These are phyloP conservation scores for Saccostrea cuccullata DNA, from an alignment of 1,140 invertebrate genomes.

Conservation along the genomic window DNA sequence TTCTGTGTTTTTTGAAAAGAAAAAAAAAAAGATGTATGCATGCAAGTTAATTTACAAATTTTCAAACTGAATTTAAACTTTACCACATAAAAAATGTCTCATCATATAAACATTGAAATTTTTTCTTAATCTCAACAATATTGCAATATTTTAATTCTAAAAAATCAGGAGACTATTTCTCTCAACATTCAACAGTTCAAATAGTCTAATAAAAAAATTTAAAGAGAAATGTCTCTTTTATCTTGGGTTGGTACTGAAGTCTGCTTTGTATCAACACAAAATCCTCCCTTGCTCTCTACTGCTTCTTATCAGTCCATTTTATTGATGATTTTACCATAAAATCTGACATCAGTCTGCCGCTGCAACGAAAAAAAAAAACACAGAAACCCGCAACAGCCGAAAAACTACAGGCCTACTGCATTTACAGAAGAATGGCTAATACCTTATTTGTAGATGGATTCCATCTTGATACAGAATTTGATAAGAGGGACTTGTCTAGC, in stretches of 20 bases:
- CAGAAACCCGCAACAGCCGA: neutral
- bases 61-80: no score
- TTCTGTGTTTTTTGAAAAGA: no score
- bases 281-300: neutral
- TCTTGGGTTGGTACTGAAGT: neutral
- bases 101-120: no score
- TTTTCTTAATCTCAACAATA: no score
- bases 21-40: no score
- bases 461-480: constrained; percentile 26
- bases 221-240: neutral
- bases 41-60: no score
- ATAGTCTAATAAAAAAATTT: neutral
- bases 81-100: no score
- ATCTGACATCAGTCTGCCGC: neutral
- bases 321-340: constrained; percentile 3
- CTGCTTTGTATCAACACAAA: neutral
- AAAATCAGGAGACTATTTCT: neutral
- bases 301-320: constrained; percentile 10
- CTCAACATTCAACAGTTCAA: neutral
- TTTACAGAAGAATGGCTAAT: constrained; percentile 15
- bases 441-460: constrained; percentile 33
- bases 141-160: no score
- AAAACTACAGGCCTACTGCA: constrained; percentile 4
- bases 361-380: neutral
- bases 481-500: constrained; percentile 22